These are phyloP conservation scores for Mantis religiosa DNA, from an alignment of 2,888 invertebrate species.

Conservation along the genomic window DNA sequence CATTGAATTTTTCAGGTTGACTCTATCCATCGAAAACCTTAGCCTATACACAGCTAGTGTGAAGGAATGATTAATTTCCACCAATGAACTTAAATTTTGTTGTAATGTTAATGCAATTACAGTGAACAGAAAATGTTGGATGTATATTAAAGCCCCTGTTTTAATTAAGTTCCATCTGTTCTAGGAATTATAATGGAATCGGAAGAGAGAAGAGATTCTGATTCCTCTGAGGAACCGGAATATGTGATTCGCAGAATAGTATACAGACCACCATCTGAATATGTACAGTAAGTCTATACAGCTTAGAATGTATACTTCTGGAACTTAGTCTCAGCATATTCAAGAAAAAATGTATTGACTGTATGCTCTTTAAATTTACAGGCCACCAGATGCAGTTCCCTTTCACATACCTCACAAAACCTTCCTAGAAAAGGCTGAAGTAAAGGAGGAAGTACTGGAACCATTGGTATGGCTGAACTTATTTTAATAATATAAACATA, in stretches of 20 bases:
- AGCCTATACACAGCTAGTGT: too few species aligned
- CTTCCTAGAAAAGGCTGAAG: slow-evolving; percentile 58
- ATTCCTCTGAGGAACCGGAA: background rate
- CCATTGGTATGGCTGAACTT: slow-evolving; percentile 50
- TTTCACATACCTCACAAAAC: slow-evolving; percentile 60
- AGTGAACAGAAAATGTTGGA: too few species aligned
- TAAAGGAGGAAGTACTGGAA: slow-evolving; percentile 52
- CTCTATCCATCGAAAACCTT: too few species aligned
- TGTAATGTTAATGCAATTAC: too few species aligned
- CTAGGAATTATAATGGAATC: background rate
- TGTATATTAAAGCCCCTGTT: too few species aligned
- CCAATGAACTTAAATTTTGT: too few species aligned
- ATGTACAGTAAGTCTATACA: background rate
- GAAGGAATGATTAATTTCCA: too few species aligned
- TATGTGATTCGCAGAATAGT: slow-evolving; percentile 1
- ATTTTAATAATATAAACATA: background rate
- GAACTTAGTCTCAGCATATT: background rate
- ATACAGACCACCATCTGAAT: slow-evolving; percentile 9
- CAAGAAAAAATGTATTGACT: background rate
- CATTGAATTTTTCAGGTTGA: too few species aligned
- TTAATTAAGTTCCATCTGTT: background rate
- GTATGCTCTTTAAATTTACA: slow-evolving; percentile 31
- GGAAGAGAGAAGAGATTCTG: background rate
- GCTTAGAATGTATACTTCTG: background rate
- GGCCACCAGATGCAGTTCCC: slow-evolving; percentile 44